Evolutionary conservation across 2,113 vertebrate genomes (phyloP).

Genomic region (Oxyruncus cristatus): DNA sequence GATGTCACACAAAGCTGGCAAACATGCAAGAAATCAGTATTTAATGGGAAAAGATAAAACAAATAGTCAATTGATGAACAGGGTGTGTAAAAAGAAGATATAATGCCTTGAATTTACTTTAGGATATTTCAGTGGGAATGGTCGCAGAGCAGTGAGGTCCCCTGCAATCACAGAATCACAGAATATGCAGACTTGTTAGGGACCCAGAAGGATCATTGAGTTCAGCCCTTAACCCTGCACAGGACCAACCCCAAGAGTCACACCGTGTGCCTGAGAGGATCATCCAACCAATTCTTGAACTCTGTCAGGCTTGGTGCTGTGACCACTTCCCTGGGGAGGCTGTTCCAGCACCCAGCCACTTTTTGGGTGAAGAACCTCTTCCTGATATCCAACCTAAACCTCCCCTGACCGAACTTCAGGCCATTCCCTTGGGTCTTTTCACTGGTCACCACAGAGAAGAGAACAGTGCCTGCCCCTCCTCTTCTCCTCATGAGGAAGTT

Average conservation of each 20-base stretch:
- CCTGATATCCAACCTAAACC: background rate
- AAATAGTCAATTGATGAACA: background rate
- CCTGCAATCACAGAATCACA: background rate
- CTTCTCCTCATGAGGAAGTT: background rate
- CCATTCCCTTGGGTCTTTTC: background rate
- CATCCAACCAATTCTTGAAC: background rate
- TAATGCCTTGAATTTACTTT: background rate
- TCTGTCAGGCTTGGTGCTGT: background rate
- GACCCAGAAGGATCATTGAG: background rate
- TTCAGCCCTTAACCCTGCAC: background rate
- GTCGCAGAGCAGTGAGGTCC: fast-evolving
- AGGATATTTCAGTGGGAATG: background rate
- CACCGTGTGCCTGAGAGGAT: background rate
- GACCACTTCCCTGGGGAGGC: background rate
- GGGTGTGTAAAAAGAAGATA: background rate
- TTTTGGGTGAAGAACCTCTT: background rate
- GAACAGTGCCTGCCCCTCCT: background rate
- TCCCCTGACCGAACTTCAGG: background rate
- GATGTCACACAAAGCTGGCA: slow-evolving; percentile 22
- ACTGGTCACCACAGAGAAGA: background rate
- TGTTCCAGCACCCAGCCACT: background rate
- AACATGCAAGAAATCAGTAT: slow-evolving; percentile 35
- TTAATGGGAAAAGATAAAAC: background rate
- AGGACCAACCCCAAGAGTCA: background rate
- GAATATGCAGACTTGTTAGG: background rate